Conservation (phyloP, 2,113 vertebrate species). For the Passer montanus region DNA sequence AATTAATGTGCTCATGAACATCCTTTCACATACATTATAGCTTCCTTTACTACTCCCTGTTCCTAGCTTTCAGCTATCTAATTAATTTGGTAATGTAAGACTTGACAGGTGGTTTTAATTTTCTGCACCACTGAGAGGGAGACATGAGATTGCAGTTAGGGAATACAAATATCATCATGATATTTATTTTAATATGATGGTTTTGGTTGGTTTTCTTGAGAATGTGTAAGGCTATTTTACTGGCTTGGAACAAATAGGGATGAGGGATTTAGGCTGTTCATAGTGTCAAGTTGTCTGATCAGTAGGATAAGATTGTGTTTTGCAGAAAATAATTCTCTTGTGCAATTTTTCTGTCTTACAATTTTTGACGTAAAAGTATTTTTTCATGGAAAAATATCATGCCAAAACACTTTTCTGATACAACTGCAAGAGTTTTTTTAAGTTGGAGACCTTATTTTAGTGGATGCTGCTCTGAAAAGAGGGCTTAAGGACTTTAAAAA, state of each 20-base stretch:
- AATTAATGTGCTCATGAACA: slow-evolving; percentile 27
- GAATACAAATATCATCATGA: slow-evolving; percentile 26
- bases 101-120: slow-evolving; percentile 65
- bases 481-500: not conserved
- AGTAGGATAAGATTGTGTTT: not conserved
- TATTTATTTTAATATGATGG: slow-evolving; percentile 16
- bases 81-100: slow-evolving; percentile 53
- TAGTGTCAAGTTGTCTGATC: not conserved
- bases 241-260: not conserved
- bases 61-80: slow-evolving; percentile 40
- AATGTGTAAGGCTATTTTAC: not conserved
- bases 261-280: not conserved
- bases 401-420: not conserved
- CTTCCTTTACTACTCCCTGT: slow-evolving; percentile 23
- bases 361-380: not conserved
- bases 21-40: not conserved
- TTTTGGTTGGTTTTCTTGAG: not conserved
- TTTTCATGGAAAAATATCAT: not conserved
- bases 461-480: not conserved
- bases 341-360: accelerated
- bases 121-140: slow-evolving; percentile 53
- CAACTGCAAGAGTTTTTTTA: not conserved
- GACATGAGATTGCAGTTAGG: not conserved
- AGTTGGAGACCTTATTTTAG: not conserved
- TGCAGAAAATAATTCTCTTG: not conserved